Evolutionary conservation across 2,113 vertebrate genomes (phyloP), one percentile per base, ranked within the genome.

Genomic region (Bucco capensis): DNA sequence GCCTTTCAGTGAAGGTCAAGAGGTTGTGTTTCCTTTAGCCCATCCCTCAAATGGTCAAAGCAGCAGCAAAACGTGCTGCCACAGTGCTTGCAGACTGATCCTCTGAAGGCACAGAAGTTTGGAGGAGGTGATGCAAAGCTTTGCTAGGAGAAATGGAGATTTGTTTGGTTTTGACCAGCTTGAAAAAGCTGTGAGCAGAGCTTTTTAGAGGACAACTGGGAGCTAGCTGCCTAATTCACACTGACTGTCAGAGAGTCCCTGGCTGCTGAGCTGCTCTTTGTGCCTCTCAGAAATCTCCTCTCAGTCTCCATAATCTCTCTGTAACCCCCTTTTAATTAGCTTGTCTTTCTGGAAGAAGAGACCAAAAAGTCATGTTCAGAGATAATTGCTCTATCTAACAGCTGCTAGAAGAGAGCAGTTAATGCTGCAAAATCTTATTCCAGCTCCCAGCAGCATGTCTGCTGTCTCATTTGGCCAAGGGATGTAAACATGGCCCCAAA

Each of bases 271-370:
- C 88, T 79, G 65, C 15, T 62, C 70, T 76, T 82, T 35, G 28
- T 82, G 78, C 64, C 62, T 92, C 87, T 77, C 74, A 60, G 89
- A 85, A 93, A 67, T 93, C 58, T 87, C 84, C 81, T 88, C 77
- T 67, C 76, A 81, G 83, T 85, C 91, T 85, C 12, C 31, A 24
- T 95, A 92, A 95, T 95, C 91, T 92, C 78, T 83, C 78, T 38
- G 37, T 94, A 94, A 93, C 86, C 81, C 86, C 78, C 58, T 95
- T 95, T 96, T 96, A 92, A 96, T 96, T 95, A 96, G 81, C 66
- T 89, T 11, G 47, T 94, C 74, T 94, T 94, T 70, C 90, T 87
- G 86, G 88, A 84, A 76, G 92, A 62, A 33, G 77, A 84, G 42
- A 85, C 86, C 83, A 80, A 79, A 78, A 87, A 94, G 51, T 79